Percentiles rank a stretch among this genome's conserved stretches.
Evolutionary conservation across 2,797 vertebrate species (phyloP).

Genomic region (Coluber constrictor): DNA sequence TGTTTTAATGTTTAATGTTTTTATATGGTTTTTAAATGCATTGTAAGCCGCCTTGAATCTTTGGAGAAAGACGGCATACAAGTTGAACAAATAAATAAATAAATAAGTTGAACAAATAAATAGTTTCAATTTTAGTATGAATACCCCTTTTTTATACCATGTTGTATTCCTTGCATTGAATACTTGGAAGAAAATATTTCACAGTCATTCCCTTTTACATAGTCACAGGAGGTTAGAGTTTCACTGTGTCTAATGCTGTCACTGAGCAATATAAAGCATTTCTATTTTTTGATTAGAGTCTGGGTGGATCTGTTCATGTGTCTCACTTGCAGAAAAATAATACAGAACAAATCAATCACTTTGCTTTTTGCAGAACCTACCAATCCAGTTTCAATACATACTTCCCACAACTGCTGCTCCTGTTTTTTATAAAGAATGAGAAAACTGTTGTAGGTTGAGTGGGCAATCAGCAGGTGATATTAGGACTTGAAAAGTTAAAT

Average conservation of each 20-base stretch:
- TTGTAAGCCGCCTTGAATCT: too few relatives aligned
- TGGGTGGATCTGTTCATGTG: background rate
- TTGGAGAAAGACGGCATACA: too few relatives aligned
- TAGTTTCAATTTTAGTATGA: background rate
- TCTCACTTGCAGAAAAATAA: background rate
- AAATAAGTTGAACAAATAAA: too few relatives aligned
- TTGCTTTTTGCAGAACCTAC: background rate
- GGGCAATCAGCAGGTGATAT: background rate
- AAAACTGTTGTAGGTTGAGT: background rate
- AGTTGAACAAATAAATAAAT: too few relatives aligned
- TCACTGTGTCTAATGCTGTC: background rate
- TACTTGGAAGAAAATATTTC: constrained; percentile 22
- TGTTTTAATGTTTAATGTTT: too few relatives aligned
- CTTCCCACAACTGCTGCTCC: background rate
- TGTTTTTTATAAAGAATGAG: background rate
- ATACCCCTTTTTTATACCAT: background rate
- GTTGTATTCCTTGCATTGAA: background rate
- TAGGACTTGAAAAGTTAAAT: background rate
- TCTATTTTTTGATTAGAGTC: background rate
- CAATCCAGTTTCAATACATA: background rate
- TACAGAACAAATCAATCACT: background rate
- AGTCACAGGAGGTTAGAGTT: background rate
- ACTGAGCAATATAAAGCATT: background rate
- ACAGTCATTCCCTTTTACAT: background rate
- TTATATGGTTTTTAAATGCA: too few relatives aligned